phyloP scores from a whole-genome alignment of 2,113 vertebrate genomes.

The Noctilio leporinus region DNA sequence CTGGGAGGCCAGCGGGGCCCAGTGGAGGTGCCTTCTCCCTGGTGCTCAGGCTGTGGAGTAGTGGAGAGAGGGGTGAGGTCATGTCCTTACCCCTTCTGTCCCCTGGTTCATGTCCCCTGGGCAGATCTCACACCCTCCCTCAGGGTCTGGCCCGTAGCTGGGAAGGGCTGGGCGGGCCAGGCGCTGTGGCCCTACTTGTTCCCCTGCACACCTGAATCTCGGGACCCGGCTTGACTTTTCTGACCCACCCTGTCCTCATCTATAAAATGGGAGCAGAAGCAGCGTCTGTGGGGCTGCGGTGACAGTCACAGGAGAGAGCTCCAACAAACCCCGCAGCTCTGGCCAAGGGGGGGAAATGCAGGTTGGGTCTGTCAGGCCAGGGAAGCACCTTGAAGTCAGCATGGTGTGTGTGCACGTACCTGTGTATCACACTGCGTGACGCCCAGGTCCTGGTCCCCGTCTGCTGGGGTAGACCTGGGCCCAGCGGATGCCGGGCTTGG shows the following conservation, averaged over 20 bases:
- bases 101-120: neutral
- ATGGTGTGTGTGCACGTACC: neutral
- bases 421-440: fast-evolving
- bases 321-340: neutral
- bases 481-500: neutral
- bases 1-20: neutral
- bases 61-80: neutral
- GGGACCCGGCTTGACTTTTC: neutral
- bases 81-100: neutral
- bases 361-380: neutral
- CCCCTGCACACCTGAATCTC: neutral
- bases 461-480: neutral
- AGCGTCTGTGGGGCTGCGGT: neutral
- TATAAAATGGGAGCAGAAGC: neutral
- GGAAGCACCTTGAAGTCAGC: neutral
- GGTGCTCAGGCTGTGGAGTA: neutral
- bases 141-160: neutral
- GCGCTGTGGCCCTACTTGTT: too few relatives aligned
- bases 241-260: neutral
- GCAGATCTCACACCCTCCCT: neutral
- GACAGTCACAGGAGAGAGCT: neutral
- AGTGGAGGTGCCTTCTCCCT: neutral
- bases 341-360: neutral
- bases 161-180: neutral
- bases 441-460: neutral